Evolutionary conservation across 2,797 vertebrate species (phyloP).

Genomic region (Sus cebifrons): DNA sequence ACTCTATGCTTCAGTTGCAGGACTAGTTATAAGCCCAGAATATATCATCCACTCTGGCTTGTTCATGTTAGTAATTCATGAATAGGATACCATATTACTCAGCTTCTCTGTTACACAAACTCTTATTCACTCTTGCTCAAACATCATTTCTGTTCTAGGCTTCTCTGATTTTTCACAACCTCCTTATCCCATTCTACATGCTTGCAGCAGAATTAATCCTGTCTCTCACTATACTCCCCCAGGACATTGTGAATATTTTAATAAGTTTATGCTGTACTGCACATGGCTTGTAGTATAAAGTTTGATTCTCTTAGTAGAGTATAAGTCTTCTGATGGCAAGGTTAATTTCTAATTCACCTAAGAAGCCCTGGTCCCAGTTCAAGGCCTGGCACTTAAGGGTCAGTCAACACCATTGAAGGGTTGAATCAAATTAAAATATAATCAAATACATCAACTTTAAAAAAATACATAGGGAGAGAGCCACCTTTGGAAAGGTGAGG

Average conservation of each 20-base stretch:
- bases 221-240: not conserved
- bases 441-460: not conserved
- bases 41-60: not conserved
- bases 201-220: not conserved
- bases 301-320: not conserved
- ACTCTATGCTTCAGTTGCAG: not conserved
- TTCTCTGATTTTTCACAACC: conserved; percentile 23
- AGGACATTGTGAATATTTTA: not conserved
- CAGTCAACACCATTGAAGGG: not conserved
- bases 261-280: not conserved
- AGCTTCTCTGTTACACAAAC: not conserved
- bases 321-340: not conserved
- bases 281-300: not conserved
- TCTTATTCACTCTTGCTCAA: not conserved
- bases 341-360: not conserved
- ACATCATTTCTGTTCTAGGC: not conserved
- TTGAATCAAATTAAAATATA: conserved; percentile 50
- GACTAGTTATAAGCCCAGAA: not conserved
- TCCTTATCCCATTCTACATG: not conserved
- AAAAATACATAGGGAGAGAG: not conserved
- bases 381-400: not conserved
- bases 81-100: not conserved
- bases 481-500: not conserved
- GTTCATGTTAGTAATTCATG: not conserved
- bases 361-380: not conserved